Evolutionary conservation across 2,113 vertebrate genomes (phyloP), one percentile per base, ranked within the genome.

Genomic region (Syrmaticus mikado): DNA sequence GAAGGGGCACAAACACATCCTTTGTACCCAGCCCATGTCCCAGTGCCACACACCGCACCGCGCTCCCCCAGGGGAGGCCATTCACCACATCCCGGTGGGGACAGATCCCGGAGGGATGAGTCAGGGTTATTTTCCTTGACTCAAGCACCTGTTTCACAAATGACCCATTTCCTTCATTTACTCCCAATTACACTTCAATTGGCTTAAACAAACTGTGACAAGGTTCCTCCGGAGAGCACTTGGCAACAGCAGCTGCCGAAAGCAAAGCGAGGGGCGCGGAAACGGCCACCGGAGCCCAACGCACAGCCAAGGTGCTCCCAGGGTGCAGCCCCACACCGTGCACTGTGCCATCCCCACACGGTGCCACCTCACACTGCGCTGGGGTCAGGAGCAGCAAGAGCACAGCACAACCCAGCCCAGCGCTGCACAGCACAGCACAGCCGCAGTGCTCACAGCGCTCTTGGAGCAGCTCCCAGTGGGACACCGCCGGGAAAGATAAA

Each of bases 401-500:
- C 40, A 28, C 10, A 24, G 46, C 46, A 60, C 84, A 38, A 64
- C 40, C 27, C 46, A 67, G 81, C 80, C 74, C 10, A 17, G 88
- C 79, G 43, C 50, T 4, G 50, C 50, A 65, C 84, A 34, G 65
- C 40, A 28, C 40, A 5, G 48, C n/a, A 3, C 48, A 34, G 80
- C 82, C 78, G 34, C 11, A 6, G 65, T 57, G 48, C 48, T 50
- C 48, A 0, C 87, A 27, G 79, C 79, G 82, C 27, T 60, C 96
- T 83, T 97, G 96, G 95, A 95, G 93, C 87, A 75, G 94, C 89
- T 97, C 96, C 96, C 96, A 97, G 94, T 97, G 95, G 95, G 95
- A 87, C 95, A 65, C 65, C 15, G 61, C 85, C 7, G 45, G 30
- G 74, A 87, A 92, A 91, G 91, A 93, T 85, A 87, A 89, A 95